Conservation (phyloP, 2,888 invertebrate species). For the Onchidella celtica region DNA sequence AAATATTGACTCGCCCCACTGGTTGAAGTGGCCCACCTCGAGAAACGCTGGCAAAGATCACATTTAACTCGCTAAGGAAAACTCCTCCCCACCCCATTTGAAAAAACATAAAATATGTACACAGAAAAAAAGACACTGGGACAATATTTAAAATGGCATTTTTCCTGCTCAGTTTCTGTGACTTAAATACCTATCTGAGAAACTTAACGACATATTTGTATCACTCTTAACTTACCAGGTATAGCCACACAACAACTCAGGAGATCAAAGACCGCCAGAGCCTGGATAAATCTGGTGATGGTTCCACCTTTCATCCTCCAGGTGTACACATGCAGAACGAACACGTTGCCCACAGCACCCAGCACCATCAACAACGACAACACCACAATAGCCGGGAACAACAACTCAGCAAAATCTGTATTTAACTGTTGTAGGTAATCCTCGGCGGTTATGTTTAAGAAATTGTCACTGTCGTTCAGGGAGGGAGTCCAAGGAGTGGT, state of each 20-base stretch:
- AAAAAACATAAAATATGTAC: too few species aligned
- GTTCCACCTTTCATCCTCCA: slow-evolving; percentile 37
- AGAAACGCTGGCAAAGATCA: too few species aligned
- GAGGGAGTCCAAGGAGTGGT: background rate
- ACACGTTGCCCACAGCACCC: slow-evolving; percentile 46
- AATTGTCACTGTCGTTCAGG: too few species aligned
- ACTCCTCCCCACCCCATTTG: too few species aligned
- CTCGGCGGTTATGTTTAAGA: slow-evolving; percentile 33
- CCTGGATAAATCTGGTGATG: slow-evolving; percentile 51
- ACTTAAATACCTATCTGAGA: background rate
- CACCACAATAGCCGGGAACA: slow-evolving; percentile 47
- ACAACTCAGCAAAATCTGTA: slow-evolving; percentile 25
- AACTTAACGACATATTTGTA: background rate
- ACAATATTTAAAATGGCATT: too few species aligned
- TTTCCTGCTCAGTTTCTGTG: too few species aligned
- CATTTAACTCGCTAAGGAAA: too few species aligned
- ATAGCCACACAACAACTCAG: slow-evolving; percentile 53
- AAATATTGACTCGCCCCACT: too few species aligned
- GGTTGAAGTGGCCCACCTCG: too few species aligned
- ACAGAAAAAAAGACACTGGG: too few species aligned
- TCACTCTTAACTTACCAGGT: slow-evolving; percentile 36
- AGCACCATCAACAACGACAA: slow-evolving; percentile 44
- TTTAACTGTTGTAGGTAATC: slow-evolving; percentile 40
- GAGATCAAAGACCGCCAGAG: slow-evolving; percentile 52
- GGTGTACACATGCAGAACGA: slow-evolving; percentile 52